Conservation (phyloP, 1,140 invertebrate genomes). For the Danaus melanippus region DNA sequence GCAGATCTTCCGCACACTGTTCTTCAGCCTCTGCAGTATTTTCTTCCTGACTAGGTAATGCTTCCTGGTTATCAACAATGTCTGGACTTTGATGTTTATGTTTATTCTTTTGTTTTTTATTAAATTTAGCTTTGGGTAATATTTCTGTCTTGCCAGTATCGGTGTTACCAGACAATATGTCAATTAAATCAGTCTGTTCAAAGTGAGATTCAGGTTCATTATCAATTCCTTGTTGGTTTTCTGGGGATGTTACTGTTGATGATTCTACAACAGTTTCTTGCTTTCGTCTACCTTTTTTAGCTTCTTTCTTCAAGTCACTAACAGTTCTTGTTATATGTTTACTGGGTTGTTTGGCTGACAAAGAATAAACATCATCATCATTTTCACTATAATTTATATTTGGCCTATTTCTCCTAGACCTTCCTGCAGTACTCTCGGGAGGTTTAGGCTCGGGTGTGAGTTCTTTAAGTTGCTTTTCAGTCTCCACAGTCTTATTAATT, state of each 20-base stretch:
- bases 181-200: slow-evolving; percentile 52
- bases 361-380: slow-evolving; percentile 61
- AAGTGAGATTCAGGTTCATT: slow-evolving; percentile 37
- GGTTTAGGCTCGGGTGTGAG: slow-evolving; percentile 57
- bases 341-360: slow-evolving; percentile 37
- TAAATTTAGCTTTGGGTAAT: slow-evolving; percentile 39
- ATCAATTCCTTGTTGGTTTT: slow-evolving; percentile 30
- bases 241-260: slow-evolving; percentile 19
- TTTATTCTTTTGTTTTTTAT: slow-evolving; percentile 56
- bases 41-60: slow-evolving; percentile 9
- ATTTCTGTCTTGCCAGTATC: slow-evolving; percentile 28
- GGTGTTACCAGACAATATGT: slow-evolving; percentile 42
- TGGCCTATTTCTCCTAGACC: slow-evolving; percentile 64
- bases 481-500: slow-evolving; percentile 34
- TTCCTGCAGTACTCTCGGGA: slow-evolving; percentile 47
- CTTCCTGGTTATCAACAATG: slow-evolving; percentile 15
- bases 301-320: slow-evolving; percentile 57
- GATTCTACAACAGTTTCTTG: slow-evolving; percentile 28
- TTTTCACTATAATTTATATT: slow-evolving; percentile 72
- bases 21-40: background rate
- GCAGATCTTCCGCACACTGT: slow-evolving; percentile 26
- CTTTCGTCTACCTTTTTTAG: slow-evolving; percentile 47
- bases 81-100: slow-evolving; percentile 39
- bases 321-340: slow-evolving; percentile 51
- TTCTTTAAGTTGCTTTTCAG: slow-evolving; percentile 49